phyloP scores from a whole-genome alignment of 2,113 vertebrate genomes.

The Cichladusa arquata region DNA sequence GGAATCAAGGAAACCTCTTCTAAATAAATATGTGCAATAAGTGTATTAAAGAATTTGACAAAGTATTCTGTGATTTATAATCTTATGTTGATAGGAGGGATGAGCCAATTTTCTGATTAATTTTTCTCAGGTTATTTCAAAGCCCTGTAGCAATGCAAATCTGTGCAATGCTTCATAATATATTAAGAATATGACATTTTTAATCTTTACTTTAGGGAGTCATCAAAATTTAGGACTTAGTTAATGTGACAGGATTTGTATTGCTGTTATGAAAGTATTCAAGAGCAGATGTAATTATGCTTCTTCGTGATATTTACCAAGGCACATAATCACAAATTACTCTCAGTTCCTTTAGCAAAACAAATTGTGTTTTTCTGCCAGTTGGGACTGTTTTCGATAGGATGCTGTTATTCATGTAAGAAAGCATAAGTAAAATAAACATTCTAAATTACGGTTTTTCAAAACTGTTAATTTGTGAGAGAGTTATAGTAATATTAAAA shows the following conservation, averaged over 20 bases:
- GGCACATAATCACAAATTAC: not conserved
- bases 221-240: constrained; percentile 25
- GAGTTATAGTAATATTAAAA: not conserved
- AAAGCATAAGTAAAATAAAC: not conserved
- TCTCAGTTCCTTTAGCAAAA: not conserved
- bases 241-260: constrained; percentile 36
- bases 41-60: not conserved
- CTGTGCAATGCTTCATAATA: not conserved
- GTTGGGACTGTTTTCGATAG: not conserved
- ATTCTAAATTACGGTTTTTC: not conserved
- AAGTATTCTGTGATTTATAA: constrained; percentile 7
- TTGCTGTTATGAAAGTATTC: constrained; percentile 2
- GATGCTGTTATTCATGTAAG: not conserved
- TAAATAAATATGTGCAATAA: not conserved
- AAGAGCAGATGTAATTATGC: constrained; percentile 21
- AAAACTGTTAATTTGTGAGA: not conserved
- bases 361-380: not conserved
- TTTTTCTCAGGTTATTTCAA: constrained; percentile 48
- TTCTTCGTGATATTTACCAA: not conserved
- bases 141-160: constrained; percentile 30
- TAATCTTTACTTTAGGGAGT: constrained; percentile 36
- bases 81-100: not conserved
- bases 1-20: not conserved
- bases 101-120: constrained; percentile 28
- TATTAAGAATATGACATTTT: constrained; percentile 37